Percentiles rank a stretch among this genome's conserved stretches.
Evolutionary conservation across 2,797 vertebrate species (phyloP).

Genomic region (Chelon labrosus): DNA sequence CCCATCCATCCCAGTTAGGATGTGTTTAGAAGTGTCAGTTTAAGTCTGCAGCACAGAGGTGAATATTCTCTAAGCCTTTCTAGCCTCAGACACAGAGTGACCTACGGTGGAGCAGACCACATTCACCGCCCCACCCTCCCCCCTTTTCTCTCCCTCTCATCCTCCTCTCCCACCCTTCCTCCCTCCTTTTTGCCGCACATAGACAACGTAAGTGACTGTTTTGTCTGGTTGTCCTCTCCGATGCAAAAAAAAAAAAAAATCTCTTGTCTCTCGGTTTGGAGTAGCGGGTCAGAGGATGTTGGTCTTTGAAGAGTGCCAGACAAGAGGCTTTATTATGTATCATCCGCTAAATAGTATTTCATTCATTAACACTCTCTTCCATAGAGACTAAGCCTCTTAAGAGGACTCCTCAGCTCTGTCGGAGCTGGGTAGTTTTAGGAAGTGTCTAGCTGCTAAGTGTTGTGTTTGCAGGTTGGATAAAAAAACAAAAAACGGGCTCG

Average conservation of each 20-base stretch:
- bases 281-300: slow-evolving; percentile 90
- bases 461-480: slow-evolving; percentile 58
- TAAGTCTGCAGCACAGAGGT: slow-evolving; percentile 64
- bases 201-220: slow-evolving; percentile 90
- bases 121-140: slow-evolving; percentile 69
- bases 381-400: slow-evolving; percentile 83
- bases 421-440: slow-evolving; percentile 61
- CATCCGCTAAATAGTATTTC: slow-evolving; percentile 87
- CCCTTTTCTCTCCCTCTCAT: slow-evolving; percentile 73
- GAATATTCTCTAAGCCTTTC: slow-evolving; percentile 73
- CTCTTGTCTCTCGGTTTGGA: slow-evolving; percentile 86
- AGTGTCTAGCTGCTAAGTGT: slow-evolving; percentile 67
- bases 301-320: slow-evolving; percentile 88
- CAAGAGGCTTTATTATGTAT: slow-evolving; percentile 87
- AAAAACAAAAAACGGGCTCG: slow-evolving; percentile 41
- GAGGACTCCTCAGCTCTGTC: slow-evolving; percentile 77
- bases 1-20: slow-evolving; percentile 31
- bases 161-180: slow-evolving; percentile 77
- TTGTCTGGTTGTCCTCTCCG: slow-evolving; percentile 90
- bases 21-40: slow-evolving; percentile 64
- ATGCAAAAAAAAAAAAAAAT: slow-evolving; percentile 80
- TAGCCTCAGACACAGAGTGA: slow-evolving; percentile 75
- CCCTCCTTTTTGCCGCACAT: slow-evolving; percentile 63
- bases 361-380: slow-evolving; percentile 86
- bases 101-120: slow-evolving; percentile 78